These are phyloP conservation scores for Teleogryllus oceanicus DNA, from an alignment of 2,888 invertebrate genomes.

Conservation along the genomic window DNA sequence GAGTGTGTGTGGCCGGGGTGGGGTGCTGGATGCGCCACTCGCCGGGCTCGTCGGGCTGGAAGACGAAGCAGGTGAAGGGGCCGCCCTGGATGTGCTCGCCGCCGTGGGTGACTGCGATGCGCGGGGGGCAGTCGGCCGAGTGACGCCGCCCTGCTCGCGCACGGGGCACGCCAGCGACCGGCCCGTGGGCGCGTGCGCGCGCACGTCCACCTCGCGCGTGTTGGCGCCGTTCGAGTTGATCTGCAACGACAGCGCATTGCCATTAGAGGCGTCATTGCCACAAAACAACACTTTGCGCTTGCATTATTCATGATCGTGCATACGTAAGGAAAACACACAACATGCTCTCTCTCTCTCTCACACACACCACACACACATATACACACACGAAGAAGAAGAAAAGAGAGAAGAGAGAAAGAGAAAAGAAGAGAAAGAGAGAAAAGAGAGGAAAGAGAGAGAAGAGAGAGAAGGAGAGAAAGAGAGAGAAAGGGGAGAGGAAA, in stretches of 20 bases:
- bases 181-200: slow-evolving; percentile 88
- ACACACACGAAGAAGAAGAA: too few species aligned
- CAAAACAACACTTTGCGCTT: background rate
- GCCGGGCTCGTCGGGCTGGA: slow-evolving; percentile 89
- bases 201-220: slow-evolving; percentile 82
- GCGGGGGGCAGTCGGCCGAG: slow-evolving; percentile 92
- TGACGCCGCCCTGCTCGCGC: slow-evolving; percentile 82
- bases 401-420: too few species aligned
- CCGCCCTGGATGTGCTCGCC: slow-evolving; percentile 94
- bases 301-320: background rate
- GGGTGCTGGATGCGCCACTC: too few species aligned
- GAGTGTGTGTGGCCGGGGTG: too few species aligned
- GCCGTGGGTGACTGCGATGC: slow-evolving; percentile 92
- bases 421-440: too few species aligned
- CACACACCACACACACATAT: too few species aligned
- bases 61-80: slow-evolving; percentile 94
- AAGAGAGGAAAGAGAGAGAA: too few species aligned
- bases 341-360: too few species aligned
- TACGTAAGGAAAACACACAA: too few species aligned
- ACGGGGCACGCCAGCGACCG: slow-evolving; percentile 76
- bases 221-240: slow-evolving; percentile 56
- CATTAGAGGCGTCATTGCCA: background rate
- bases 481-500: too few species aligned
- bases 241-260: slow-evolving; percentile 46
- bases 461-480: too few species aligned